Percentiles rank a stretch among this genome's conserved stretches.
Evolutionary conservation across 2,888 invertebrate species (phyloP).

Genomic region (Tryphoninae sp.): DNA sequence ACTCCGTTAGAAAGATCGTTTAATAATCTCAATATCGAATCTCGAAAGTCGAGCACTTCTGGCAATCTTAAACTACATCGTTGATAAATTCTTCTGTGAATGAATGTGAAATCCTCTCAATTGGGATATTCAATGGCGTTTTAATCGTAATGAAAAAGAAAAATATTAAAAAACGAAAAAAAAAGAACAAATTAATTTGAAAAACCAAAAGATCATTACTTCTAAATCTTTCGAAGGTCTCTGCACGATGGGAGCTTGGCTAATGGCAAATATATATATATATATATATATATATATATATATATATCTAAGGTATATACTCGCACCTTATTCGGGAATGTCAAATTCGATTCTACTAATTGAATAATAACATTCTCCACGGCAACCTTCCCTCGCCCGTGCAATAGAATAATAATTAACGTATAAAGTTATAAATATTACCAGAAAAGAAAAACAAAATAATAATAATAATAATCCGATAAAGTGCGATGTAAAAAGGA

Average conservation of each 20-base stretch:
- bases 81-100: conserved; percentile 31
- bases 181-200: conserved; percentile 14
- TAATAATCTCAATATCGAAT: conserved; percentile 24
- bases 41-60: conserved; percentile 45
- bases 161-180: conserved; percentile 38
- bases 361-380: conserved; percentile 49
- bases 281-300: background rate
- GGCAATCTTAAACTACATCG: conserved; percentile 46
- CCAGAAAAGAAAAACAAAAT: conserved; percentile 39
- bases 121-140: conserved; percentile 56
- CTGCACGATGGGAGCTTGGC: conserved; percentile 15
- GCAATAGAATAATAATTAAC: conserved; percentile 66
- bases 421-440: conserved; percentile 59
- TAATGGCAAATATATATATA: conserved; percentile 24
- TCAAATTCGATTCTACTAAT: conserved; percentile 32
- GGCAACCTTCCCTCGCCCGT: conserved; percentile 66
- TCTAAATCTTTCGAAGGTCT: conserved; percentile 42
- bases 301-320: conserved; percentile 30
- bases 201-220: conserved; percentile 31
- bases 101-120: conserved; percentile 56
- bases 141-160: conserved; percentile 55
- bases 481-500: conserved; percentile 67
- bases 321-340: conserved; percentile 34
- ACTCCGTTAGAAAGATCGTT: conserved; percentile 29
- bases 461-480: conserved; percentile 48